phyloP scores from a whole-genome alignment of 2,888 invertebrate genomes.

The Scaptomyza parva region DNA sequence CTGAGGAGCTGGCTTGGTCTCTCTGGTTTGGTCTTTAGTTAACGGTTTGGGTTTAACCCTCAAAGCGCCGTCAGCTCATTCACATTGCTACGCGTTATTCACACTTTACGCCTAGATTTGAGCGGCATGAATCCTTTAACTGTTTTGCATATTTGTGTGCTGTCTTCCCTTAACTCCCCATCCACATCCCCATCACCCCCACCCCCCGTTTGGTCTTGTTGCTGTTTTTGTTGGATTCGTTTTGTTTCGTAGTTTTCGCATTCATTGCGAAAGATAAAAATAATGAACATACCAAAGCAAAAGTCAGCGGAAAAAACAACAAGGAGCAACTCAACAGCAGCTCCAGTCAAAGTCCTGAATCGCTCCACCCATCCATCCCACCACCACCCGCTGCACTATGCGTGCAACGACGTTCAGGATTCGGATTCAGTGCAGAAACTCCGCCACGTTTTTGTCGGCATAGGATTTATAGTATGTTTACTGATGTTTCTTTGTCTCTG shows the following conservation, averaged over 20 bases:
- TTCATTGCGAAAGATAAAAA: constrained; percentile 82
- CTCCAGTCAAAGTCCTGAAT: constrained; percentile 36
- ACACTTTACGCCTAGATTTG: constrained; percentile 81
- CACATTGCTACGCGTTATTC: constrained; percentile 74
- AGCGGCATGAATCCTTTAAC: constrained; percentile 76
- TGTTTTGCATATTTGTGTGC: constrained; percentile 78
- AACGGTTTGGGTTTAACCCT: constrained; percentile 15
- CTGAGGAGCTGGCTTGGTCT: constrained; percentile 14
- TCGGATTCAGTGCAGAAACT: constrained; percentile 63
- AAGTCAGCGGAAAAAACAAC: constrained; percentile 70
- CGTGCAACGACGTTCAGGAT: constrained; percentile 68
- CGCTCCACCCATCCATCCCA: background rate
- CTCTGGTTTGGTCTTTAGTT: constrained; percentile 20
- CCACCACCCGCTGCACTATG: constrained; percentile 34
- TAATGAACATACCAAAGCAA: constrained; percentile 82
- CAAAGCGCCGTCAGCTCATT: constrained; percentile 73
- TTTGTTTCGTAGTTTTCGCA: constrained; percentile 68
- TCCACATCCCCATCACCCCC: background rate
- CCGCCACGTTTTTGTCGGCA: constrained; percentile 71
- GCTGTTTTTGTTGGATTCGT: constrained; percentile 60
- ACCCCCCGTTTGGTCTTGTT: constrained; percentile 32
- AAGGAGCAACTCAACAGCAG: constrained; percentile 52
- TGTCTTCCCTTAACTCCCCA: constrained; percentile 8
- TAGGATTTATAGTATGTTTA: constrained; percentile 59
- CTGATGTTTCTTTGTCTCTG: constrained; percentile 15